phyloP scores from a whole-genome alignment of 2,797 vertebrate species.

The Spheniscus humboldti region DNA sequence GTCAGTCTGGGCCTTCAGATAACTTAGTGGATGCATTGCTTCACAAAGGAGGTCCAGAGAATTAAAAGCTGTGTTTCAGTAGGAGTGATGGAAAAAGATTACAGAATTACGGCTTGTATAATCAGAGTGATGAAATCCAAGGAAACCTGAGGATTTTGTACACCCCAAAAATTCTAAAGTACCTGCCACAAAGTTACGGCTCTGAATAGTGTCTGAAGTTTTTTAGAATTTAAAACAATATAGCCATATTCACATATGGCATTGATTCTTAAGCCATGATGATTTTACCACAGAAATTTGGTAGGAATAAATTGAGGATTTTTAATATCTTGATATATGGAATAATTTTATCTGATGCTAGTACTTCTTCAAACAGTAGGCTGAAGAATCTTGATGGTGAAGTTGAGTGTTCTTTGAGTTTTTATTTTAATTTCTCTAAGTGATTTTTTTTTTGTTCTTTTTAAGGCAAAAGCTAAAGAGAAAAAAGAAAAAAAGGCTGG shows the following conservation, averaged over 20 bases:
- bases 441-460: neutral
- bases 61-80: neutral
- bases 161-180: neutral
- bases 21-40: neutral
- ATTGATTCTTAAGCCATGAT: neutral
- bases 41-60: neutral
- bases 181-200: neutral
- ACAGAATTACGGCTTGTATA: neutral
- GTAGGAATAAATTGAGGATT: neutral
- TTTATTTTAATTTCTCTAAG: neutral
- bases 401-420: neutral
- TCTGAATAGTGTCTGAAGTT: neutral
- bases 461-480: conserved; percentile 73
- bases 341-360: neutral
- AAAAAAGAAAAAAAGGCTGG: conserved; percentile 67
- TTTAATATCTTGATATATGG: neutral
- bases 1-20: neutral
- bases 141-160: neutral
- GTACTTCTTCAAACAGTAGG: neutral
- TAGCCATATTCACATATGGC: accelerated
- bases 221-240: neutral
- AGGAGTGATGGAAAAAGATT: neutral
- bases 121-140: neutral
- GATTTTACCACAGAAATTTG: neutral
- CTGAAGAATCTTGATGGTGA: neutral